These are phyloP conservation scores for Meriones psammophilus DNA, from an alignment of 2,797 vertebrate genomes.

Conservation along the genomic window DNA sequence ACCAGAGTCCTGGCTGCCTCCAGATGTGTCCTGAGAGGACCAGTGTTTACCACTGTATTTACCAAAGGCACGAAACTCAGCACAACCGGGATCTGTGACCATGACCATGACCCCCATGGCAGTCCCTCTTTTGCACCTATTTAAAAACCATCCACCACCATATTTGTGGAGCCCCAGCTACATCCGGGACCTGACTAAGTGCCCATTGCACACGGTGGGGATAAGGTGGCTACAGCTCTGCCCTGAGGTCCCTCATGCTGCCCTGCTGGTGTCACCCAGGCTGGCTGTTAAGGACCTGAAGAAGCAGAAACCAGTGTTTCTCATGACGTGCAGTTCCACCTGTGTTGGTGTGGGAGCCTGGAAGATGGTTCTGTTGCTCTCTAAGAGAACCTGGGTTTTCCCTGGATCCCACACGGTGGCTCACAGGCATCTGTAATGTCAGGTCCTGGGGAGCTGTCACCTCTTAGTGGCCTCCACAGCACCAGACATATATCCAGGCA, in stretches of 20 bases:
- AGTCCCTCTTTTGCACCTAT: background rate
- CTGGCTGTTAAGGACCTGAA: conserved; percentile 12
- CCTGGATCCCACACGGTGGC: no score
- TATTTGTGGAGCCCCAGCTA: background rate
- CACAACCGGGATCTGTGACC: background rate
- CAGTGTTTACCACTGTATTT: fast-evolving
- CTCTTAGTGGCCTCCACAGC: background rate
- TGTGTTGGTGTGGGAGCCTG: conserved; percentile 4
- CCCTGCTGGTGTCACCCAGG: background rate
- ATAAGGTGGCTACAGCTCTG: fast-evolving
- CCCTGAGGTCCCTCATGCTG: background rate
- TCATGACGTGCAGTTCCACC: conserved; percentile 7
- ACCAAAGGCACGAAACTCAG: background rate
- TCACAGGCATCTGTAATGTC: background rate
- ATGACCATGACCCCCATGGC: background rate
- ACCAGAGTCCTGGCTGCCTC: background rate
- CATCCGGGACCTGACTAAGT: background rate
- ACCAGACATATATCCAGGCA: background rate
- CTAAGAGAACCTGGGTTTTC: background rate
- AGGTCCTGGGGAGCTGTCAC: background rate
- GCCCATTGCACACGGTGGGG: background rate
- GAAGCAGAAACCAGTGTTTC: conserved; percentile 46
- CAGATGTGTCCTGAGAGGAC: background rate
- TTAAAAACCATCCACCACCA: background rate
- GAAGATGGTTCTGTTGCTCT: background rate